Percentiles rank a stretch among this genome's conserved stretches.
These are phyloP conservation scores for Mormyrus hasselquistii DNA, from an alignment of 2,797 vertebrate genomes.

Conservation along the genomic window DNA sequence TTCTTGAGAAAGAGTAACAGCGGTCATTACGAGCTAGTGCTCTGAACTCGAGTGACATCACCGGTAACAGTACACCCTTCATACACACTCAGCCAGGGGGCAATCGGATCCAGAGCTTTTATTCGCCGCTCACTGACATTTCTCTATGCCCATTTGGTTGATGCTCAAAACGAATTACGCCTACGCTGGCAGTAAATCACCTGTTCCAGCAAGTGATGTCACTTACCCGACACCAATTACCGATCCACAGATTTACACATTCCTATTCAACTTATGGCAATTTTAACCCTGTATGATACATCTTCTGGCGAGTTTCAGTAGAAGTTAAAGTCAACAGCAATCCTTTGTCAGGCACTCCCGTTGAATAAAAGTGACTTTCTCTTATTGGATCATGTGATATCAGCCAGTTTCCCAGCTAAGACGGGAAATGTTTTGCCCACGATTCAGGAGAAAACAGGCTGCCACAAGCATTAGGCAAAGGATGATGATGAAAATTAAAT, in stretches of 20 bases:
- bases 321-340: background rate
- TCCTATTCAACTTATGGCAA: background rate
- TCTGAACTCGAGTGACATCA: slow-evolving; percentile 50
- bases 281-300: background rate
- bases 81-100: slow-evolving; percentile 28
- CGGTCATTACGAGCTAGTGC: slow-evolving; percentile 32
- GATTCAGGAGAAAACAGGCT: background rate
- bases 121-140: slow-evolving; percentile 32
- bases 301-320: background rate
- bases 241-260: background rate
- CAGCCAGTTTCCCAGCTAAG: background rate
- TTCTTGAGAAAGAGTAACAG: slow-evolving; percentile 12
- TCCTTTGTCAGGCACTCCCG: background rate
- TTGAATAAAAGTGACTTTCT: background rate
- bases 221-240: background rate
- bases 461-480: background rate
- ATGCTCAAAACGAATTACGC: slow-evolving; percentile 30
- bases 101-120: slow-evolving; percentile 43
- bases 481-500: background rate
- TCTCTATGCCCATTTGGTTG: slow-evolving; percentile 18
- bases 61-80: slow-evolving; percentile 42
- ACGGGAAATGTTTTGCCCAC: background rate
- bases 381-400: background rate
- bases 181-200: slow-evolving; percentile 9
- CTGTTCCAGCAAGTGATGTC: slow-evolving; percentile 17